Evolutionary conservation across 1,140 invertebrate species (phyloP).

Genomic region (Ceratosolen solmsi): DNA sequence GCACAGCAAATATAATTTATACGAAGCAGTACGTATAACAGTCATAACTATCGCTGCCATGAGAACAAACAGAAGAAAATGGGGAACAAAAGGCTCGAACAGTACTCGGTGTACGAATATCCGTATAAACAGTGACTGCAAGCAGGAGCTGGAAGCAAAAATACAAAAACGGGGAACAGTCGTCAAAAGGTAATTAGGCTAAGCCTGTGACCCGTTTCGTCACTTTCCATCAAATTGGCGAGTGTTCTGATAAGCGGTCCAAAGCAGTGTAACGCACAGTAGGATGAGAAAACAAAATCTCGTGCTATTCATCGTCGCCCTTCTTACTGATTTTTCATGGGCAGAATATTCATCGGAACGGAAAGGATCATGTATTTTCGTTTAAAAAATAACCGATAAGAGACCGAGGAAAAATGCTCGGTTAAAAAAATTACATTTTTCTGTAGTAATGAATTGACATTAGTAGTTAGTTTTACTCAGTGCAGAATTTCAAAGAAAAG

Average conservation of each 20-base stretch:
- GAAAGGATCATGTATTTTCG: too few species aligned
- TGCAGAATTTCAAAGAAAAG: too few species aligned
- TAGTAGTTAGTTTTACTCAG: too few species aligned
- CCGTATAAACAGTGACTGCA: neutral
- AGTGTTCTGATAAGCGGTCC: constrained; percentile 17
- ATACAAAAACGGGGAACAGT: constrained; percentile 24
- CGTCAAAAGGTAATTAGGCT: constrained; percentile 47
- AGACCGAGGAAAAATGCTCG: too few species aligned
- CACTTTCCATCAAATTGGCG: neutral
- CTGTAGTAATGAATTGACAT: too few species aligned
- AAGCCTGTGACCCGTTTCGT: constrained; percentile 14
- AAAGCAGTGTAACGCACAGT: neutral
- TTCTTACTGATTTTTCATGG: constrained; percentile 32
- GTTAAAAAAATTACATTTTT: too few species aligned
- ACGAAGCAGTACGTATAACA: neutral
- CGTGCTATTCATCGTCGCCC: neutral
- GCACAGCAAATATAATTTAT: constrained; percentile 15
- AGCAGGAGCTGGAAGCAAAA: too few species aligned
- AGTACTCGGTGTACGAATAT: neutral
- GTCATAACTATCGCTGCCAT: constrained; percentile 26
- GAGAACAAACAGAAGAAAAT: constrained; percentile 25
- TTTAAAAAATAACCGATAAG: too few species aligned
- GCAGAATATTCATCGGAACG: too few species aligned
- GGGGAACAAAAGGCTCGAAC: neutral
- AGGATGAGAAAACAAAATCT: too few species aligned